These are phyloP conservation scores for Scelioninae gen. 1 DNA, from an alignment of 2,888 invertebrate genomes.

Conservation along the genomic window DNA sequence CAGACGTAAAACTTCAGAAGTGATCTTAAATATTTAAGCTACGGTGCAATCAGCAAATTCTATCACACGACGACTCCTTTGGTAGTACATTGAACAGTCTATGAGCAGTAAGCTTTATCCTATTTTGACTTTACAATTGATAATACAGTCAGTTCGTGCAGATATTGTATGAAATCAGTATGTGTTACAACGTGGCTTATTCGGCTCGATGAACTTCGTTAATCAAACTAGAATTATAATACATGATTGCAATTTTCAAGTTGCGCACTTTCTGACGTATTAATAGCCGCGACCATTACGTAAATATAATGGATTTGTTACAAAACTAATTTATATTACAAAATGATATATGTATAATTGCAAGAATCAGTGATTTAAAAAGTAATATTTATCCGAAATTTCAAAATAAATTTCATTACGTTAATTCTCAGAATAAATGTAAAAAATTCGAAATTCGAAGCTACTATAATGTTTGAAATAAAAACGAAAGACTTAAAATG, in stretches of 20 bases:
- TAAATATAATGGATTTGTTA: constrained; percentile 4
- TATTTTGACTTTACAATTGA: constrained; percentile 56
- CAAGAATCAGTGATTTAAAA: background rate
- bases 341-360: background rate
- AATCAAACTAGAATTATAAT: constrained; percentile 54
- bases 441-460: too few species aligned
- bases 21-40: constrained; percentile 57
- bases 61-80: constrained; percentile 25
- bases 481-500: too few species aligned
- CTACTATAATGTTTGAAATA: too few species aligned
- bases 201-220: constrained; percentile 44
- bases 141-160: constrained; percentile 28
- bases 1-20: constrained; percentile 58
- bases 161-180: constrained; percentile 36
- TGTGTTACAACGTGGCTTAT: constrained; percentile 37
- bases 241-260: constrained; percentile 39
- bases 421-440: too few species aligned
- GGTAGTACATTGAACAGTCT: constrained; percentile 7
- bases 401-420: too few species aligned
- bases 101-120: constrained; percentile 25
- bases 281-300: constrained; percentile 18
- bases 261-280: constrained; percentile 35
- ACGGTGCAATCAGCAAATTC: constrained; percentile 47
- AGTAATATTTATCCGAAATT: too few species aligned
- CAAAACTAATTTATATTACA: background rate